Percentiles rank a stretch among this genome's conserved stretches.
phyloP scores from a whole-genome alignment of 2,113 vertebrate species.

The Callaeas wilsoni region DNA sequence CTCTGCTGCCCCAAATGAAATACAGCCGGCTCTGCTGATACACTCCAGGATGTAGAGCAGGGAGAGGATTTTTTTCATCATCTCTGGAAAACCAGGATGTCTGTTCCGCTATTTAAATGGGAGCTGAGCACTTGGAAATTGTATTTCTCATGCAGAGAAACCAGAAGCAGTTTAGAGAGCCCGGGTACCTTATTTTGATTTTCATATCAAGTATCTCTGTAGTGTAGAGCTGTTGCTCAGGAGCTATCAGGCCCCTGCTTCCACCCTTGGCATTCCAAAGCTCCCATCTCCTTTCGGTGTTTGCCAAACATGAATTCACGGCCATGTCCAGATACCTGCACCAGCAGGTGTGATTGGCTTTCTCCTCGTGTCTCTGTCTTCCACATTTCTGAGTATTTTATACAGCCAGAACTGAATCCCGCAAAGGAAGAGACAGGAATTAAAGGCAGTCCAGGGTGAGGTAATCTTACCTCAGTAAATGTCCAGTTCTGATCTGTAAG shows the following conservation, averaged over 20 bases:
- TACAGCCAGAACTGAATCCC: not conserved
- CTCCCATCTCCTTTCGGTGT: not conserved
- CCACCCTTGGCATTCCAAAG: not conserved
- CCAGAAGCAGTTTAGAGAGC: not conserved
- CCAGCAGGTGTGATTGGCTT: not conserved
- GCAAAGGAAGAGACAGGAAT: not conserved
- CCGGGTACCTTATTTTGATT: not conserved
- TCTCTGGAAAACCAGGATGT: not conserved
- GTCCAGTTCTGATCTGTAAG: not conserved
- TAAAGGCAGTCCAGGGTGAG: not conserved
- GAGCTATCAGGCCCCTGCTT: not conserved
- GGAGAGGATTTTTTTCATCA: not conserved
- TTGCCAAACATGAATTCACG: not conserved
- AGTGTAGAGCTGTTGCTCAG: not conserved
- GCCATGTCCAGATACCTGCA: not conserved
- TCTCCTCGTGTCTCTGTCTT: not conserved
- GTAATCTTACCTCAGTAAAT: not conserved
- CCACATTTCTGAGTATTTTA: not conserved
- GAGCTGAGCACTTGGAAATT: not conserved
- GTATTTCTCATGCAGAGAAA: not conserved
- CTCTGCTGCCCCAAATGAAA: conserved; percentile 21
- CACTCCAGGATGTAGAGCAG: not conserved
- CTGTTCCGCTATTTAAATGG: not conserved
- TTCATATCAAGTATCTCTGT: not conserved
- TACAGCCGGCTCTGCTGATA: not conserved